Conservation (phyloP, 2,888 invertebrate species). For the Microplitis deprimator region DNA sequence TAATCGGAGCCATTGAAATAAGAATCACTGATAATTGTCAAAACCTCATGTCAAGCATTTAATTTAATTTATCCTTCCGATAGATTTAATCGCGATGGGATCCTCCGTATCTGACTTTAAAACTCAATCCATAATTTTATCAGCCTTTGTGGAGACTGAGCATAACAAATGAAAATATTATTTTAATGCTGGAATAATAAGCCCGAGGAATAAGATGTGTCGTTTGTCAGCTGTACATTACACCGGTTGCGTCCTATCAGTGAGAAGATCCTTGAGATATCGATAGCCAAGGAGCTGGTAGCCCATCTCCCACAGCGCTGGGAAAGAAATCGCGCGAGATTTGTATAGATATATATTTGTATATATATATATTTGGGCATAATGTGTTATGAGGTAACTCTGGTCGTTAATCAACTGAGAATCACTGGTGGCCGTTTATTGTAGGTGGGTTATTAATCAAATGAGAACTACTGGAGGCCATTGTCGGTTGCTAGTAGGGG, state of each 20-base stretch:
- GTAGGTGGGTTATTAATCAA: slow-evolving; percentile 71
- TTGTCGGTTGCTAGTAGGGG: slow-evolving; percentile 58
- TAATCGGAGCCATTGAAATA: too few relatives aligned
- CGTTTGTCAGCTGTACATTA: background rate
- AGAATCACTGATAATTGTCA: too few relatives aligned
- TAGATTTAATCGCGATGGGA: too few relatives aligned
- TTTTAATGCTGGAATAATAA: too few relatives aligned
- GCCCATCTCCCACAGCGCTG: slow-evolving; percentile 36
- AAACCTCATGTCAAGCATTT: too few relatives aligned
- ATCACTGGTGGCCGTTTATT: slow-evolving; percentile 67
- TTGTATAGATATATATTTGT: slow-evolving; percentile 1
- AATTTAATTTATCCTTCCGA: too few relatives aligned
- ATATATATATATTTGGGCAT: slow-evolving; percentile 20
- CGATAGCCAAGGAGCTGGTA: slow-evolving; percentile 18
- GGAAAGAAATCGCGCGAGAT: slow-evolving; percentile 18
- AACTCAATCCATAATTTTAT: too few relatives aligned
- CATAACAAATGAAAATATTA: too few relatives aligned
- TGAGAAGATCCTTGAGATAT: slow-evolving; percentile 42
- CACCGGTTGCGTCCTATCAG: slow-evolving; percentile 52
- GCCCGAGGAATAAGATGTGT: background rate
- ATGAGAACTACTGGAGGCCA: slow-evolving; percentile 70
- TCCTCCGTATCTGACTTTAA: too few relatives aligned
- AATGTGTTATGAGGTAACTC: slow-evolving; percentile 21
- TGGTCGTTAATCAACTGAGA: slow-evolving; percentile 70
- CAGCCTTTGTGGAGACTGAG: too few relatives aligned